Evolutionary conservation across 2,113 vertebrate genomes (phyloP).

Genomic region (Falcunculus frontatus): DNA sequence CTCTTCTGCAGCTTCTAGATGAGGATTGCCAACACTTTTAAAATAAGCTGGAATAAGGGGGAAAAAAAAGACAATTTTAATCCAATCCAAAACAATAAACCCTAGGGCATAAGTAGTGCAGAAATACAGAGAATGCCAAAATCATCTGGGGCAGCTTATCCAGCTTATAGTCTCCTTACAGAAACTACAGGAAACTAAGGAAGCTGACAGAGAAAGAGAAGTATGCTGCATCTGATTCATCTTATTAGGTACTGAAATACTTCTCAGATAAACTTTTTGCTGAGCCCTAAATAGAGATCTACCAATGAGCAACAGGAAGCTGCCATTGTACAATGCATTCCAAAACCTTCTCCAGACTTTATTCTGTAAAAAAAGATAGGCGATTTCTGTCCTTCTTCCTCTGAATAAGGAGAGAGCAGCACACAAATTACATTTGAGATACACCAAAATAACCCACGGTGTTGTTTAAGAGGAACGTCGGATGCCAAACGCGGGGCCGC

Average conservation of each 20-base stretch:
- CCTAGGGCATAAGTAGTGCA: background rate
- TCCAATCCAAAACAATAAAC: background rate
- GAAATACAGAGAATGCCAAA: background rate
- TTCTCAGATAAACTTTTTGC: background rate
- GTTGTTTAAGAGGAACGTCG: fast-evolving
- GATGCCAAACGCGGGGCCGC: background rate
- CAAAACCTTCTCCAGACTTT: background rate
- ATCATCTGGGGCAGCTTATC: background rate
- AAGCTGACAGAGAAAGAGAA: background rate
- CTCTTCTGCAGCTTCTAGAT: constrained; percentile 85
- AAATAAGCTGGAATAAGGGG: constrained; percentile 74
- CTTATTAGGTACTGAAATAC: background rate
- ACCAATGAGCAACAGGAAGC: background rate
- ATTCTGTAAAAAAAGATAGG: background rate
- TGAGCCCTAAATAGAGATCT: background rate
- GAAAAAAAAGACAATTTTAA: background rate
- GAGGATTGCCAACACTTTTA: constrained; percentile 85
- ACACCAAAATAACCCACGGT: fast-evolving
- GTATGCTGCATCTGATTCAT: background rate
- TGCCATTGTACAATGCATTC: background rate
- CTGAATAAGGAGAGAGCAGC: background rate
- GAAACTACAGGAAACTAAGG: background rate
- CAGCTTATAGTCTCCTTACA: background rate
- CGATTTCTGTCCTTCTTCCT: background rate
- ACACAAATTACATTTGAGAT: fast-evolving